Evolutionary conservation across 2,888 invertebrate species (phyloP), one percentile per base, ranked within the genome.

Genomic region (Cyaniris semiargus): DNA sequence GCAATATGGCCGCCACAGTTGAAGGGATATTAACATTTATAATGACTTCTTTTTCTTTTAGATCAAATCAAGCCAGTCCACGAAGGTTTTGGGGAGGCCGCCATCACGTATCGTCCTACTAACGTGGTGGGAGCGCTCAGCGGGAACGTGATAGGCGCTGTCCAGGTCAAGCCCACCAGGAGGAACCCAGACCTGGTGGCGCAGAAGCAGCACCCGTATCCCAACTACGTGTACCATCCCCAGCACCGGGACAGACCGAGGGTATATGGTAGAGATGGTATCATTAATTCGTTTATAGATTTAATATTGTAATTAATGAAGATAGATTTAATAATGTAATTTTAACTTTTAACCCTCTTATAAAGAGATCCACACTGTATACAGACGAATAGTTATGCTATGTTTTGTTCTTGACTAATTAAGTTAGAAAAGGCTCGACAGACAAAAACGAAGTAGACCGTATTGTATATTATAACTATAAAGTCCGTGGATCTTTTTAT

Each of bases 261-360:
- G 79, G 85, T 82, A 78, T 80, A 85, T 18, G 84, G 83, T 78
- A 83, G 81, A 74, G 80, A 83, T 76, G 85, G 86, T 75, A 83
- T 93, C 79, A 75, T 93, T 38, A 89, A 90, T 78, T 93, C 93
- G 1, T 93, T 93, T 80, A 81, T 92, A 66, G 91, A 92, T 84
- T 86, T 93, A 78, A 85, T 93, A 76, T 88, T 90, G 80, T 85
- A 91, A 89, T 88, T 48, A 4, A 4, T 15, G 48, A 44, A 8
- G 1, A 44, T 44, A 44, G 44, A 38, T 38, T 38, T 38, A 38
- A 10, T 38, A 38, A 38, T 38, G 38, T 38, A 38, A 38, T 10
- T 38, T 38, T 38, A 38, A 38, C 10, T 38, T 38, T 38, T 38
- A 10, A 8, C 8, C n/a, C n/a, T n/a, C n/a, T n/a, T n/a, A n/a